phyloP scores from a whole-genome alignment of 2,888 invertebrate species.

The Phengaris arion region DNA sequence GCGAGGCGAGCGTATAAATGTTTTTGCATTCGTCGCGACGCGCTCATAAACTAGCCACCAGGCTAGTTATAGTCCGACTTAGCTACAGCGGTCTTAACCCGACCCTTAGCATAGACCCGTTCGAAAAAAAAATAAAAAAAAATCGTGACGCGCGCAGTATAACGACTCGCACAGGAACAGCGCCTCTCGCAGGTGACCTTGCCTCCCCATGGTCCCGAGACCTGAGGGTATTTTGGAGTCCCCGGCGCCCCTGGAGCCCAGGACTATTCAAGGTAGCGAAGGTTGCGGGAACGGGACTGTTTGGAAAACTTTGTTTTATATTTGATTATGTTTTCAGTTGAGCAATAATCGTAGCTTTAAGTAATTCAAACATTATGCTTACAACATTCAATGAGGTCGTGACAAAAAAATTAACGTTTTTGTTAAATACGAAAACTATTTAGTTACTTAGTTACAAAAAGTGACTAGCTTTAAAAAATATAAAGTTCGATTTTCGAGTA shows the following conservation, averaged over 20 bases:
- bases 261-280: not conserved
- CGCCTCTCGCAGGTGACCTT: not conserved
- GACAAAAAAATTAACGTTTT: too few relatives aligned
- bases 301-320: not conserved
- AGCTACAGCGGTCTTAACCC: too few relatives aligned
- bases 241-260: not conserved
- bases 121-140: too few relatives aligned
- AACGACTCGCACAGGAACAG: not conserved
- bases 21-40: not conserved
- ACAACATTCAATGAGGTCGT: too few relatives aligned
- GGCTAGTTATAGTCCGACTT: too few relatives aligned
- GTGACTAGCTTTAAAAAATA: too few relatives aligned
- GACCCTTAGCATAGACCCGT: too few relatives aligned
- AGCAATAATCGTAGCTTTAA: too few relatives aligned
- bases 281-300: not conserved
- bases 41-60: not conserved
- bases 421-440: too few relatives aligned
- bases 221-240: not conserved
- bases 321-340: not conserved
- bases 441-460: too few relatives aligned
- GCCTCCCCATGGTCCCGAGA: conserved; percentile 4
- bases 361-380: too few relatives aligned
- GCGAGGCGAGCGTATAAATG: conserved; percentile 2
- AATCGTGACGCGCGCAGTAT: too few relatives aligned
- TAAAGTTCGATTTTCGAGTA: not conserved